Percentiles rank a stretch among this genome's conserved stretches.
These are phyloP conservation scores for Neoaliturus tenellus DNA, from an alignment of 2,888 invertebrate genomes.

Conservation along the genomic window DNA sequence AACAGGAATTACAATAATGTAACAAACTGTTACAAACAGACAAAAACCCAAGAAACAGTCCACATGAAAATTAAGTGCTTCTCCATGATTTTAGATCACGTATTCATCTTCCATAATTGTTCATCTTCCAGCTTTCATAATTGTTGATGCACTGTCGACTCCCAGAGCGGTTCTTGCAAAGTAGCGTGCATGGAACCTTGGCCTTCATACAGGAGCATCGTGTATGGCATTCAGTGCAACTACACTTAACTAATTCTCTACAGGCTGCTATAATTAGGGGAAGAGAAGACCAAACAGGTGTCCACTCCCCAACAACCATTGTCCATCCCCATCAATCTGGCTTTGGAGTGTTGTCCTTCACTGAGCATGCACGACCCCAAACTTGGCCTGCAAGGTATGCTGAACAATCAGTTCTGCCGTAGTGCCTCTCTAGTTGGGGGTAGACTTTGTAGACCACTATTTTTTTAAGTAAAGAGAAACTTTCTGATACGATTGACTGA, in stretches of 20 bases:
- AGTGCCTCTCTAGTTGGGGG: not conserved
- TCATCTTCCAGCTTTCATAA: no score
- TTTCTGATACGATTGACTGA: not conserved
- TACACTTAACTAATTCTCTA: slow-evolving; percentile 23
- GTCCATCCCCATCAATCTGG: not conserved
- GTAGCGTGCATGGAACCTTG: slow-evolving; percentile 35
- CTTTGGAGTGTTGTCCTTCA: not conserved
- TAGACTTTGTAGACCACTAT: not conserved
- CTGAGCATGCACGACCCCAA: slow-evolving; percentile 29
- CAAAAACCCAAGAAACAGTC: no score
- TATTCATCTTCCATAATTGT: no score
- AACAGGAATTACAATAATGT: no score
- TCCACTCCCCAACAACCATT: not conserved
- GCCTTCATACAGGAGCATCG: slow-evolving; percentile 20
- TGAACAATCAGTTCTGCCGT: slow-evolving; percentile 11
- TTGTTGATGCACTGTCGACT: not conserved
- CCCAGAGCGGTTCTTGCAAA: slow-evolving; percentile 25
- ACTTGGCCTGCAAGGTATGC: slow-evolving; percentile 15
- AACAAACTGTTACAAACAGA: no score
- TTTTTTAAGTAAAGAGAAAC: not conserved
- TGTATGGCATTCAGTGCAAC: slow-evolving; percentile 12
- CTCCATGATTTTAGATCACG: no score
- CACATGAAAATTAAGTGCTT: no score
- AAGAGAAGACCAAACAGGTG: not conserved
- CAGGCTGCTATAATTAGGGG: slow-evolving; percentile 1